Evolutionary conservation across 2,888 invertebrate species (phyloP).

Genomic region (Amblyjoppa fuscipennis): DNA sequence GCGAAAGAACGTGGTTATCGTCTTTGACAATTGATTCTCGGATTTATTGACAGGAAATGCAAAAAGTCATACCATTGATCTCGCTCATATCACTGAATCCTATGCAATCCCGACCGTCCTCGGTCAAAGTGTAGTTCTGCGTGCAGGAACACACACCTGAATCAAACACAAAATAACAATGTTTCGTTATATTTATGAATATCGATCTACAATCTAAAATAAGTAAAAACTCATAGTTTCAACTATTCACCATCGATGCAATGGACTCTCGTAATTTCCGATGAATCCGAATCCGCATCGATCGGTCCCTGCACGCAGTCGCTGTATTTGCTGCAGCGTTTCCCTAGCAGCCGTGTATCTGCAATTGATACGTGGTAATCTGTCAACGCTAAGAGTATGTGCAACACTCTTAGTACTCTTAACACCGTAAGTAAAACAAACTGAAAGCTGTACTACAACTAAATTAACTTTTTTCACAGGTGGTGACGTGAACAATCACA

Average conservation of each 20-base stretch:
- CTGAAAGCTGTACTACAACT: too few relatives aligned
- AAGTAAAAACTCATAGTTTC: neutral
- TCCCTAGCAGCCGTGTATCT: constrained; percentile 69
- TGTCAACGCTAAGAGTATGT: too few relatives aligned
- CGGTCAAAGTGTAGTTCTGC: constrained; percentile 76
- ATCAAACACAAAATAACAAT: constrained; percentile 41
- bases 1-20: neutral
- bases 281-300: constrained; percentile 75
- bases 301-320: constrained; percentile 77
- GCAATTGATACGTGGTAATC: neutral
- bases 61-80: constrained; percentile 71
- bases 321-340: constrained; percentile 72
- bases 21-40: neutral
- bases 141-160: constrained; percentile 79
- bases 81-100: constrained; percentile 77
- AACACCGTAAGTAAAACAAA: too few relatives aligned
- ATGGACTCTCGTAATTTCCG: constrained; percentile 78
- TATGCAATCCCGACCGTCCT: constrained; percentile 76
- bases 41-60: neutral
- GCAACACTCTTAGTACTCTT: too few relatives aligned
- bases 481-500: too few relatives aligned
- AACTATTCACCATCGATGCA: constrained; percentile 76
- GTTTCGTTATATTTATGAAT: neutral
- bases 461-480: too few relatives aligned
- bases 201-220: neutral